Base-by-base conservation (phyloP, 2,888 invertebrate species). In the Sylvicola cinctus region DNA sequence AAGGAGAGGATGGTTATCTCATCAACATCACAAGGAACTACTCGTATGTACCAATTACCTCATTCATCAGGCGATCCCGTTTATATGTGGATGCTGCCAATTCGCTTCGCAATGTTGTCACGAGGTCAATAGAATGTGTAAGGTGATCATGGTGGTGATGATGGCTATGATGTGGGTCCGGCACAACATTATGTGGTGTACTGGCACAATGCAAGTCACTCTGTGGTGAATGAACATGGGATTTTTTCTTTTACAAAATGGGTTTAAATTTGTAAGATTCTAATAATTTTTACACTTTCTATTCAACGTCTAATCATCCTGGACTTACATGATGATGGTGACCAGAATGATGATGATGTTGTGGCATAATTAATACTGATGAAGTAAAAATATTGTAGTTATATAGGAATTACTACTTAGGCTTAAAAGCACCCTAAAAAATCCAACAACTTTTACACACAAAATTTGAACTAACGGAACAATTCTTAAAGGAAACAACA, bases 11-110 rank as follows among this genome's bases (percentile, higher is more conserved):
- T 12, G 26, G 29, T 6, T 31, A n/a, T n/a, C n/a, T n/a, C n/a
- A n/a, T n/a, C n/a, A n/a, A n/a, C n/a, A n/a, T n/a, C n/a, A n/a
- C n/a, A n/a, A n/a, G n/a, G n/a, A 29, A 31, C 10, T 10, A 17
- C n/a, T 35, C 34, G 23, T 5, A 8, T 31, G 3, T n/a, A 12
- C n/a, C 10, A 31, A 52, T 64, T 54, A 83, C 74, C 65, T 85
- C 84, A 33, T 69, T 66, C 40, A 71, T 61, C 15, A 85, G 63
- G 38, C 81, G 73, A 51, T 85, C 84, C 39, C 79, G 65, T 58
- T 84, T 84, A 53, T 81, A 85, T 48, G 80, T 80, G 32, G 83
- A 60, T 3, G 74, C 84, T 13, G 85, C 85, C 43, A 85, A 58
- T 55, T 85, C 85, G 55, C 84, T 84, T 43, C 80, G 68, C 39